Conservation (phyloP, 2,888 invertebrate genomes). For the Watsonalla binaria region DNA sequence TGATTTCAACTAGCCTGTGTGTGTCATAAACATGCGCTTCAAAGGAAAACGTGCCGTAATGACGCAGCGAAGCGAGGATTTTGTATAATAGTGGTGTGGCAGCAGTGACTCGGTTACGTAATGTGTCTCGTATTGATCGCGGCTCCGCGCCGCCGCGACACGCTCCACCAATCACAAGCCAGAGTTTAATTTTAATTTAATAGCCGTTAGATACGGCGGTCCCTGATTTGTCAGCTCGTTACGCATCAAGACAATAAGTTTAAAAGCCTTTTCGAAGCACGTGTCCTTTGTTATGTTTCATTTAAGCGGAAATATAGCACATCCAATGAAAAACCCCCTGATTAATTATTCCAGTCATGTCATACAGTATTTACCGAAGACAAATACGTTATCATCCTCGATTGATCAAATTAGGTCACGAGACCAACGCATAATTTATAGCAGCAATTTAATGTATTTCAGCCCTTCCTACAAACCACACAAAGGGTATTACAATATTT, state of each 20-base stretch:
- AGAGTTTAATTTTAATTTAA: slow-evolving; percentile 71
- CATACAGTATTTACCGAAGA: too few relatives aligned
- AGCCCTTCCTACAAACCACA: too few relatives aligned
- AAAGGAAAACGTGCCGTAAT: background rate
- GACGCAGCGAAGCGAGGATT: background rate
- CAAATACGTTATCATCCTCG: too few relatives aligned
- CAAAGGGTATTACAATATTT: too few relatives aligned
- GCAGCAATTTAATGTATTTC: too few relatives aligned
- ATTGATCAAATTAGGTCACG: too few relatives aligned
- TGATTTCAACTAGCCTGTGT: background rate
- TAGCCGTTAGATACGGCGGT: slow-evolving; percentile 48
- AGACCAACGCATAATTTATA: too few relatives aligned
- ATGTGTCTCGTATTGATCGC: slow-evolving; percentile 66
- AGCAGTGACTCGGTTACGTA: slow-evolving; percentile 50
- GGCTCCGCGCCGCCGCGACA: slow-evolving; percentile 18
- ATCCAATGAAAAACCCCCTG: too few relatives aligned
- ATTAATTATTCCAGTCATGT: background rate
- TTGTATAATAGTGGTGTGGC: slow-evolving; percentile 13
- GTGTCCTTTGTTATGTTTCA: slow-evolving; percentile 8
- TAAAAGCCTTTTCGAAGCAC: slow-evolving; percentile 26
- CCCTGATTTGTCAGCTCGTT: slow-evolving; percentile 60
- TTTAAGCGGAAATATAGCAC: background rate
- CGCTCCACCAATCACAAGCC: slow-evolving; percentile 51
- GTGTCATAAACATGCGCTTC: background rate
- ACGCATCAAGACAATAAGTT: slow-evolving; percentile 36